A percentile compares a stretch with the other conserved stretches of the same genome.
These are phyloP conservation scores for Drosophila koepferae DNA, from an alignment of 2,888 invertebrate genomes.

Conservation along the genomic window DNA sequence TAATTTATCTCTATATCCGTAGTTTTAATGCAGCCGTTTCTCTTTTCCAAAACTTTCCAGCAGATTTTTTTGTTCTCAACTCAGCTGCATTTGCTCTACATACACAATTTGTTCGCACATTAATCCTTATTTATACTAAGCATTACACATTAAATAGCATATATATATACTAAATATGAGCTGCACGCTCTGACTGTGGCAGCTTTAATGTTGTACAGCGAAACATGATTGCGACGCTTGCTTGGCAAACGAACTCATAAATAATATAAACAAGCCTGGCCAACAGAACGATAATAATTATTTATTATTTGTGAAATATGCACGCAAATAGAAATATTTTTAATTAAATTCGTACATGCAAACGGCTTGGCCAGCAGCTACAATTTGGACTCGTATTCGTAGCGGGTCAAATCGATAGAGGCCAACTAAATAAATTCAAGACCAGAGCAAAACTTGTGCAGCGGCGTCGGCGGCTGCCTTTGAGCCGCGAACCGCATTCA, in stretches of 20 bases:
- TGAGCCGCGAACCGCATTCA: slow-evolving; percentile 45
- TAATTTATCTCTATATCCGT: too few species aligned
- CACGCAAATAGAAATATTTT: slow-evolving; percentile 71
- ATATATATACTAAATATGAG: not conserved
- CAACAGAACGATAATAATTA: slow-evolving; percentile 68
- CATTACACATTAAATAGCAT: not conserved
- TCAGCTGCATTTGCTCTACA: not conserved
- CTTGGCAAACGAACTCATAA: slow-evolving; percentile 59
- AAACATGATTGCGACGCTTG: slow-evolving; percentile 66
- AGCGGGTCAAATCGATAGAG: slow-evolving; percentile 75
- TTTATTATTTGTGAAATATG: slow-evolving; percentile 78
- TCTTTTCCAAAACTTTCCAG: not conserved
- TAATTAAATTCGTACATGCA: slow-evolving; percentile 80
- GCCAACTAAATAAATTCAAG: slow-evolving; percentile 59
- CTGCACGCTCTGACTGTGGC: slow-evolving; percentile 11
- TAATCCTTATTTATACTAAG: slow-evolving; percentile 12
- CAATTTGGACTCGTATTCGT: slow-evolving; percentile 19
- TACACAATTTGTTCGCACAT: slow-evolving; percentile 26
- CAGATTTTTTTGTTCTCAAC: not conserved
- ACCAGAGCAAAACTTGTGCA: slow-evolving; percentile 33
- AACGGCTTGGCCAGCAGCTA: slow-evolving; percentile 40
- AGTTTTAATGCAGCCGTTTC: too few species aligned
- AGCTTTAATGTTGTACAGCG: slow-evolving; percentile 39
- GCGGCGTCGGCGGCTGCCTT: slow-evolving; percentile 55
- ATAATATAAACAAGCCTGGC: slow-evolving; percentile 67